Evolutionary conservation across 2,888 invertebrate genomes (phyloP), one percentile per base, ranked within the genome.

Genomic region (Shargacucullia verbasci): DNA sequence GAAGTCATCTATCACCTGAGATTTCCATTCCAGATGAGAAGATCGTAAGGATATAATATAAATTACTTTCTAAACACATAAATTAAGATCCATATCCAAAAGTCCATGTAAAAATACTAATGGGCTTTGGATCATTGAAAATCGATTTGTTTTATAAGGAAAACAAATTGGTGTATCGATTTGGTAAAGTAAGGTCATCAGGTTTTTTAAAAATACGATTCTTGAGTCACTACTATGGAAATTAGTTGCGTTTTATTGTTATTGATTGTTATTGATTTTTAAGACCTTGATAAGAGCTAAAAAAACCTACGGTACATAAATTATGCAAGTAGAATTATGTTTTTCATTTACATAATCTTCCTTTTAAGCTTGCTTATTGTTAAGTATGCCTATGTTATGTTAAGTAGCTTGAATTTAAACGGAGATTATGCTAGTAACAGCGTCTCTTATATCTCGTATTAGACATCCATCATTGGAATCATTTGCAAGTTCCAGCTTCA

Each of bases 81-180:
- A 34, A 53, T 64, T 40, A 58, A 35, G 41, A 46, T 34, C 25
- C 8, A 31, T 52, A 39, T 12, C 56, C 40, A 41, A 56, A 67
- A 41, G 40, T 12, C 20, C 31, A 47, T 45, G 15, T 44, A 50
- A 37, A 52, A 35, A 47, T 38, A 29, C 35, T 35, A 47, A 40
- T 38, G 46, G 48, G n/a, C 35, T 47, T 40, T 38, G 38, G 39
- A 45, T 64, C 47, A 64, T 62, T 71, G 47, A 50, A 50, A 46
- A 62, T 38, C 41, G 62, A 69, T 69, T 59, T 62, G 60, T 67
- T 67, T 54, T 70, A 64, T 61, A 61, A 39, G 58, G 50, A 48
- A 61, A 63, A 61, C 60, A 68, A 76, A 68, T 63, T 52, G 63
- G 25, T 49, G 38, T 48, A 47, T 52, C 40, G 20, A 58, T 60